A percentile compares a stretch with the other conserved stretches of the same genome.
phyloP scores from a whole-genome alignment of 2,113 vertebrate species.

The Megaptera novaeangliae region DNA sequence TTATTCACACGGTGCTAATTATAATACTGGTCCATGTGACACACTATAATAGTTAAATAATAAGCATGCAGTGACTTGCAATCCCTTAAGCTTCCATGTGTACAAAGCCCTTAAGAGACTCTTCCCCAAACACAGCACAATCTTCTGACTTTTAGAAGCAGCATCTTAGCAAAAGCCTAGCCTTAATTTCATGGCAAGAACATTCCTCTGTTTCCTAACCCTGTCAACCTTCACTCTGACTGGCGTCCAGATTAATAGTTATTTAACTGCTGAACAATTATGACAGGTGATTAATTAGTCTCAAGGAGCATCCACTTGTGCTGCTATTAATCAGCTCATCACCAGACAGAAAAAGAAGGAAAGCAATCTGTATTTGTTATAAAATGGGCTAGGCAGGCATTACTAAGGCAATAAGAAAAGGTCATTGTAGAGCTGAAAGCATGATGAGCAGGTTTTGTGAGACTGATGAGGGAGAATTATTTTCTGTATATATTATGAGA shows the following conservation, averaged over 20 bases:
- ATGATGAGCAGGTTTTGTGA: constrained; percentile 60
- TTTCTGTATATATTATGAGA: constrained; percentile 70
- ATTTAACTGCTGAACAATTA: constrained; percentile 81
- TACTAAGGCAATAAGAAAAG: constrained; percentile 79
- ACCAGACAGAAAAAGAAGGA: constrained; percentile 65
- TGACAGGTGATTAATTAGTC: constrained; percentile 82
- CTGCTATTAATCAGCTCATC: constrained; percentile 80
- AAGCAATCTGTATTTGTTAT: constrained; percentile 80
- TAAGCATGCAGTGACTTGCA: background rate
- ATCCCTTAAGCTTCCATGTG: background rate
- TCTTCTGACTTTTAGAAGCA: background rate
- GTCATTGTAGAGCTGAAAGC: constrained; percentile 73
- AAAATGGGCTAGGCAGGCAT: constrained; percentile 72
- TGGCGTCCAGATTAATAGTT: constrained; percentile 79
- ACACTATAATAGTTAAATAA: background rate
- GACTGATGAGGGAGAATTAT: constrained; percentile 74
- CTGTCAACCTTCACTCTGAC: constrained; percentile 72
- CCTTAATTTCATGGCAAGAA: background rate
- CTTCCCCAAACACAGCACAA: background rate
- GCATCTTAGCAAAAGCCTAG: background rate
- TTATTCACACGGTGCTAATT: background rate
- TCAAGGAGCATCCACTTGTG: constrained; percentile 69
- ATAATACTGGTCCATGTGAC: background rate
- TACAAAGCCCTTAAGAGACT: background rate
- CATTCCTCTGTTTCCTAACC: constrained; percentile 59